Percentiles rank a stretch among this genome's conserved stretches.
phyloP scores from a whole-genome alignment of 2,113 vertebrate genomes.

The Willisornis vidua region DNA sequence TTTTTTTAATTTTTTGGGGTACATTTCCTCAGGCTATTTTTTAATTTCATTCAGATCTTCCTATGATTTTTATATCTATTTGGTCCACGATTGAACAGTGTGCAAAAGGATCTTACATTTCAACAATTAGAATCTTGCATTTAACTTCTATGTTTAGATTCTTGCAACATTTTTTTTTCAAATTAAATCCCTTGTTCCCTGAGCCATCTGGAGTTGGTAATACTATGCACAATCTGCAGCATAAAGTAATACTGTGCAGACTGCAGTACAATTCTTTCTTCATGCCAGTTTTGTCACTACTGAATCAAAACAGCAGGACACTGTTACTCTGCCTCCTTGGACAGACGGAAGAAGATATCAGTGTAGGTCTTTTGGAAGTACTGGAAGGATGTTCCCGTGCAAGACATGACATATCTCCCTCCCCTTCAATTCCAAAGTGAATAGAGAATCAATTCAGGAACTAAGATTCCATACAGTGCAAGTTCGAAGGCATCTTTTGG shows the following conservation, averaged over 20 bases:
- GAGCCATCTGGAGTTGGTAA: constrained; percentile 37
- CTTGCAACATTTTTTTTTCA: not conserved
- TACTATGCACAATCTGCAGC: not conserved
- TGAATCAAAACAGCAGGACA: not conserved
- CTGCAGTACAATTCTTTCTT: not conserved
- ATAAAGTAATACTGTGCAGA: not conserved
- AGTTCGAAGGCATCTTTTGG: not conserved
- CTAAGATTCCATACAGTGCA: not conserved
- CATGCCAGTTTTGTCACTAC: not conserved
- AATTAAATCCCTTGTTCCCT: constrained; percentile 10
- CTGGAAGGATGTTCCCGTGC: not conserved
- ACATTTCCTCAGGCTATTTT: not conserved
- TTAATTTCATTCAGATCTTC: not conserved
- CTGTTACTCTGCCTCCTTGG: not conserved
- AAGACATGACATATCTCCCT: not conserved
- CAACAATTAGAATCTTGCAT: not conserved
- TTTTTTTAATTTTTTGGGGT: not conserved
- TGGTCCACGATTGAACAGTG: not conserved
- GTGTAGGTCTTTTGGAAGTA: not conserved
- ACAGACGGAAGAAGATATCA: not conserved
- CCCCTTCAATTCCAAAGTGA: not conserved
- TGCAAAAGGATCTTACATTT: not conserved
- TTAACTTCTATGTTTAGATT: not conserved
- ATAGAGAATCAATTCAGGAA: not conserved
- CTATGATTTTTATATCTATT: not conserved